Base-by-base conservation (phyloP, 2,888 invertebrate genomes). In the Melinopterus prodromus region DNA sequence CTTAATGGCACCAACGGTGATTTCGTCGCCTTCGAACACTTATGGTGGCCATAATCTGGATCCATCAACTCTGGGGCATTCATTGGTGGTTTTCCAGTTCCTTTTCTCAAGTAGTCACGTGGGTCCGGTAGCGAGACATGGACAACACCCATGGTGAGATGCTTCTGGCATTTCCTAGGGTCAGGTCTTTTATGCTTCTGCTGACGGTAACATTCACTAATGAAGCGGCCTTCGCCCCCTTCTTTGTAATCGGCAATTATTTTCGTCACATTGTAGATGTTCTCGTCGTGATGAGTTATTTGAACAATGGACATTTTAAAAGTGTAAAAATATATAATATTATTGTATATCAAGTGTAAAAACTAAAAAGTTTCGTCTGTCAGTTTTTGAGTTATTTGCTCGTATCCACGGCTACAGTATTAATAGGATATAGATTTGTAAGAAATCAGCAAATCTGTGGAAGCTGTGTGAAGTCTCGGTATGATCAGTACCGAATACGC, bases 91-190 rank as follows among this genome's bases (percentile, higher is more conserved):
- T 85, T 84, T 78, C 86, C 86, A 76, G 85, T 84, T 71, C 84
- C 80, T 85, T 94, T 95, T 85, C 92, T 93, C 35, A 95, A 87
- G 85, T 91, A 95, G 5, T 92, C 87, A 1, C 91, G 90, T 0
- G 95, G 94, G 16, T 92, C 89, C 77, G 91, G 91, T 0, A 92
- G 83, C 0, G 92, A 92, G 6, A 92, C 91, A 84, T 93, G 92
- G 0, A 95, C 92, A 84, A 92, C 91, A 0, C 95, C 95, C 91
- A 95, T 94, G 0, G 93, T 93, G 72, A 91, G 91, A 36, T 80
- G 78, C 76, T 78, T 76, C 16, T 75, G 70, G 83, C 91, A 91
- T 1, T 90, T 86, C 82, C 91, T 90, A 5, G 80, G 80, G 71
- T 80, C 69, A 70, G 36, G 77, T 71, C 78, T 1, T 89, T 89